A percentile compares a stretch with the other conserved stretches of the same genome.
These are phyloP conservation scores for Monarcha castaneiventris DNA, from an alignment of 2,113 vertebrate species.

Conservation along the genomic window DNA sequence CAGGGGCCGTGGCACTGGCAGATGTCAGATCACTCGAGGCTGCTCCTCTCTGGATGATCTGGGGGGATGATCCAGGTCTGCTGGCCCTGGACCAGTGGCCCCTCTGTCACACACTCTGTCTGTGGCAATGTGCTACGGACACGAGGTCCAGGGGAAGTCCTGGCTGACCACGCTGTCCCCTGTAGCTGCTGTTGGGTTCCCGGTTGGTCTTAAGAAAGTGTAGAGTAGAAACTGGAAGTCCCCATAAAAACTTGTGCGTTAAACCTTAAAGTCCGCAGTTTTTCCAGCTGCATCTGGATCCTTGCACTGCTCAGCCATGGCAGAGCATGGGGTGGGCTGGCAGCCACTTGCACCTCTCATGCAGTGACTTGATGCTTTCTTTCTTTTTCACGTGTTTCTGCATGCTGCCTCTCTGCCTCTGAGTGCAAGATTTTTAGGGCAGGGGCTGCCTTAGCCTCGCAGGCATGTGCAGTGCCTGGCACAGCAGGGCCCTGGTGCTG, in stretches of 20 bases:
- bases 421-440: neutral
- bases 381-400: neutral
- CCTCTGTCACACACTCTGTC: accelerated
- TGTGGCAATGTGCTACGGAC: accelerated
- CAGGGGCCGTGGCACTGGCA: neutral
- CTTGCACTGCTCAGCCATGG: neutral
- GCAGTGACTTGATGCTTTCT: neutral
- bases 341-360: neutral
- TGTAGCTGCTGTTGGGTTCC: neutral
- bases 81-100: neutral
- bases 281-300: neutral
- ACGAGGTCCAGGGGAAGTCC: neutral
- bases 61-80: neutral
- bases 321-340: neutral
- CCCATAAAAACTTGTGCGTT: neutral
- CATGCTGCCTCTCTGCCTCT: neutral
- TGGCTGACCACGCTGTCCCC: neutral
- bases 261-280: neutral
- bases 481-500: neutral
- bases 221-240: neutral
- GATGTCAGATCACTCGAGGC: accelerated
- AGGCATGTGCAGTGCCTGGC: neutral
- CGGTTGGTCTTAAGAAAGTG: neutral
- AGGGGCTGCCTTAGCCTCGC: neutral
- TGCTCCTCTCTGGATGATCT: neutral